phyloP scores from a whole-genome alignment of 2,113 vertebrate genomes.

The Onychostoma macrolepis region DNA sequence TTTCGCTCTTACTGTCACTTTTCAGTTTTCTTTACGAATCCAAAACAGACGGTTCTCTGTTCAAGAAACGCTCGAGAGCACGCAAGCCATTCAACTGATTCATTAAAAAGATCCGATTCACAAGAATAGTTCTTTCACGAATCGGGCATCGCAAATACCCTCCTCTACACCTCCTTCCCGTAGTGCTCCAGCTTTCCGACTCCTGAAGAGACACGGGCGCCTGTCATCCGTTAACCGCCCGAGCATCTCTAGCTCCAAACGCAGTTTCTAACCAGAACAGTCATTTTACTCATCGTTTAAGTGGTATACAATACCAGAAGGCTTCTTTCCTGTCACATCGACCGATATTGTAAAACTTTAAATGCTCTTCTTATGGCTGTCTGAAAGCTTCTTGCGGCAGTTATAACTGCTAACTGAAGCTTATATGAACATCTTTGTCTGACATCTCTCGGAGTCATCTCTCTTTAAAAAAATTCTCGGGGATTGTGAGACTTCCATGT shows the following conservation, averaged over 20 bases:
- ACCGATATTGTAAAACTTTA: slow-evolving; percentile 29
- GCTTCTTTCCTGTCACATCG: not conserved
- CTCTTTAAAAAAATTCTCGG: not conserved
- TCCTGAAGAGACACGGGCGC: slow-evolving; percentile 10
- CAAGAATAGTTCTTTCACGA: not conserved
- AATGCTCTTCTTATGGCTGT: not conserved
- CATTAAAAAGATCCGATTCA: not conserved
- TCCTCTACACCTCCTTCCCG: not conserved
- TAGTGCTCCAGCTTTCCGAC: slow-evolving; percentile 17
- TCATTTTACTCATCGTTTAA: not conserved
- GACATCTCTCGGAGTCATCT: not conserved
- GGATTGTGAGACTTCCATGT: slow-evolving; percentile 15
- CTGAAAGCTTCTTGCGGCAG: not conserved
- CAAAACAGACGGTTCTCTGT: not conserved
- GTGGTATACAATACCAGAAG: not conserved
- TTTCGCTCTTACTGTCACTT: not conserved
- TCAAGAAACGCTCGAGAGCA: not conserved
- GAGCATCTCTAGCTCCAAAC: slow-evolving; percentile 12
- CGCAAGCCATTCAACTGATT: not conserved
- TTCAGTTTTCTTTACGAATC: not conserved
- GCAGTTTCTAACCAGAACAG: slow-evolving; percentile 8
- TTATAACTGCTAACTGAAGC: not conserved
- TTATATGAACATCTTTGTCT: not conserved
- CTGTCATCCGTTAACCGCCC: not conserved
- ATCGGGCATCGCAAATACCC: slow-evolving; percentile 2